Evolutionary conservation across 2,113 vertebrate species (phyloP), one percentile per base, ranked within the genome.

Genomic region (Apus apus): DNA sequence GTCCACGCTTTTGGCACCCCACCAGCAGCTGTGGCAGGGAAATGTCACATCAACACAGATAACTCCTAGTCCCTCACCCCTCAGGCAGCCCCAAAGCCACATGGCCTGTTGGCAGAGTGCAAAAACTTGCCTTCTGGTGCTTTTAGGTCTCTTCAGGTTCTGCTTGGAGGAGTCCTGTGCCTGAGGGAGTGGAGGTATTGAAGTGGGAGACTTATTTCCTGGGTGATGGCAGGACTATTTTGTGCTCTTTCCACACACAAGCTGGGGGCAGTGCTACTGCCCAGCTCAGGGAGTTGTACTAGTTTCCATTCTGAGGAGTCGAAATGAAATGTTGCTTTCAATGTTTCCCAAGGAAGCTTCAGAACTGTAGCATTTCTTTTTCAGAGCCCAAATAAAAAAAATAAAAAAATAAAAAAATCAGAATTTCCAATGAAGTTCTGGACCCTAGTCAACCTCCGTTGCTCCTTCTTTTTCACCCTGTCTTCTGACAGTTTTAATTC

Each of bases 51-150:
- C 36, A 81, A 64, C 51, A 29, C 25, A 53, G 19, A 11, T 8
- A 10, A 36, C 45, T 51, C 21, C 70, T 17, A 40, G n/a, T 40
- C 15, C 10, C 17, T 58, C 1, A 0, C 7, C 43, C 9, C 32
- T 80, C 38, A 27, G 36, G 23, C 7, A 0, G 19, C 9, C 40
- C 48, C 0, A 1, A 14, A 73, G 26, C 13, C 2, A 0, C 22
- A 9, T 25, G 7, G 26, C 20, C 36, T 2, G 1, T 51, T 1
- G 0, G 7, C 48, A 74, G 15, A 54, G 8, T 25, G 15, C 58
- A 76, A 18, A 32, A 43, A 43, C 11, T 48, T 48, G 13, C 3
- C 27, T 25, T 26, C 18, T 30, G 25, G 29, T 9, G 8, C 30
- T 43, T 66, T 54, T n/a, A 25, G 19, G 26, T 29, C 22, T 29